phyloP scores from a whole-genome alignment of 2,888 invertebrate species.

The Limnephilus rhombicus region DNA sequence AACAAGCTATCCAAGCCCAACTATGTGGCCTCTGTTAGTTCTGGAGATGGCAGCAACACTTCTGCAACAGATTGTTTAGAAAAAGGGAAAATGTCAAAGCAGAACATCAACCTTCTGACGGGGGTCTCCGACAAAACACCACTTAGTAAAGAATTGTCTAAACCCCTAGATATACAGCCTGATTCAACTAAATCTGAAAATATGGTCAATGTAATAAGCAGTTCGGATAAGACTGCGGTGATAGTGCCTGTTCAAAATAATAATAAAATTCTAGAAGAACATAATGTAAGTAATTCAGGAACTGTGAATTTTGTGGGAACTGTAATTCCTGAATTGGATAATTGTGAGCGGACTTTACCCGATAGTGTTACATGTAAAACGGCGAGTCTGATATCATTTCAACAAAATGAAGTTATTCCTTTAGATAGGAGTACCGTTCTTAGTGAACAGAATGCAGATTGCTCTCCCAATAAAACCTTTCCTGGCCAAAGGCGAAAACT shows the following conservation, averaged over 20 bases:
- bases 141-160: conserved; percentile 10
- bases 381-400: neutral
- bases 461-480: conserved; percentile 25
- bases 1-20: neutral
- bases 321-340: neutral
- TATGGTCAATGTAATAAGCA: conserved; percentile 58
- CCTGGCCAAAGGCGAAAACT: conserved; percentile 57
- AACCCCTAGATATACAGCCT: conserved; percentile 30
- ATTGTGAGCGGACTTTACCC: conserved; percentile 48
- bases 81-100: neutral
- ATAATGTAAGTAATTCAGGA: conserved; percentile 32
- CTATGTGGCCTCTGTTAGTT: conserved; percentile 37
- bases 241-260: conserved; percentile 62
- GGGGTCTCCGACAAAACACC: conserved; percentile 16
- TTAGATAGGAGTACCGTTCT: conserved; percentile 52
- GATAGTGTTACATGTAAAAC: conserved; percentile 5
- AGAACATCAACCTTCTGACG: neutral
- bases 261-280: conserved; percentile 55
- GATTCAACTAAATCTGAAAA: conserved; percentile 45
- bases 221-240: conserved; percentile 58
- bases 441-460: conserved; percentile 36
- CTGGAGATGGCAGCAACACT: conserved; percentile 8
- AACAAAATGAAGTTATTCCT: neutral
- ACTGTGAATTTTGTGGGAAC: conserved; percentile 33
- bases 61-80: neutral